These are phyloP conservation scores for Eilema griseolum DNA, from an alignment of 2,888 invertebrate genomes.

Conservation along the genomic window DNA sequence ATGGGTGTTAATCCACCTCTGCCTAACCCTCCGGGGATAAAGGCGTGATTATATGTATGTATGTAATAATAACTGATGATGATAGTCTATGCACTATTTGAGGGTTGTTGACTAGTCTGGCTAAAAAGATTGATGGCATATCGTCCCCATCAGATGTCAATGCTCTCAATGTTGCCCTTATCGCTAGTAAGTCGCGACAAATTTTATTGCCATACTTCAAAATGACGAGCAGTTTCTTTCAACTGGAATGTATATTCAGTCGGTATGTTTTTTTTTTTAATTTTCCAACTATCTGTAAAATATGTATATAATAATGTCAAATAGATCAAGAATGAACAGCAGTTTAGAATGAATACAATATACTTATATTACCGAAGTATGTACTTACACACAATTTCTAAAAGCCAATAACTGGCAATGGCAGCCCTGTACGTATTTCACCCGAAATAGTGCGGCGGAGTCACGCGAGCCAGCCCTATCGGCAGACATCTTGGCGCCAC, in stretches of 20 bases:
- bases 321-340: neutral
- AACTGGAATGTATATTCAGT: neutral
- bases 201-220: slow-evolving; percentile 5
- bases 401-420: slow-evolving; percentile 50
- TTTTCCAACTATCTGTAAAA: neutral
- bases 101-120: neutral
- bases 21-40: too few species aligned
- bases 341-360: neutral
- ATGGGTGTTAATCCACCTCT: too few species aligned
- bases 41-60: too few species aligned
- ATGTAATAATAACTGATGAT: neutral
- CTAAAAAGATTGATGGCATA: neutral
- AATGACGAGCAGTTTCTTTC: neutral
- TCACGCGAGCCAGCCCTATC: slow-evolving; percentile 72
- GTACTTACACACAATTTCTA: slow-evolving; percentile 26
- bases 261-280: neutral
- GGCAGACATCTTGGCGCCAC: slow-evolving; percentile 73
- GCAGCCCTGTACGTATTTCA: slow-evolving; percentile 56
- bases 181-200: slow-evolving; percentile 2
- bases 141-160: neutral
- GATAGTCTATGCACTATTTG: neutral
- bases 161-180: slow-evolving; percentile 2
- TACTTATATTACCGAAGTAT: neutral
- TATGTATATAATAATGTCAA: neutral
- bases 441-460: slow-evolving; percentile 56